phyloP scores from a whole-genome alignment of 2,888 invertebrate species.

The Trichogramma dendrolimi region DNA sequence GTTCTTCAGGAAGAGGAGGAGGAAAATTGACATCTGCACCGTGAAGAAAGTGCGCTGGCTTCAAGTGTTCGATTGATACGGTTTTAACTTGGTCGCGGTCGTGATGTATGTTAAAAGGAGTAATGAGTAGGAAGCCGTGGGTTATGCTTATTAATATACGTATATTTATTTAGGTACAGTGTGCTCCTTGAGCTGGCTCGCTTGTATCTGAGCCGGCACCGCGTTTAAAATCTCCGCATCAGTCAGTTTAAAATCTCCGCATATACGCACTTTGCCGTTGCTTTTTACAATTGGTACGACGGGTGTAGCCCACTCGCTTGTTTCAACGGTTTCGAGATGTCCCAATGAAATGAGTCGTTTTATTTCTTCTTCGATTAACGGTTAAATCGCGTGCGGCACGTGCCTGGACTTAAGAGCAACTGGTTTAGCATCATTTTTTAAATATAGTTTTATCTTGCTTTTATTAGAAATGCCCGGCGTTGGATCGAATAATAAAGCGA shows the following conservation, averaged over 20 bases:
- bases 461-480: not conserved
- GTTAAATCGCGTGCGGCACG: not conserved
- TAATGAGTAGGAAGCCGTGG: no score
- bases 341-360: no score
- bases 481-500: not conserved
- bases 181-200: no score
- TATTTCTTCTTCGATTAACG: not conserved
- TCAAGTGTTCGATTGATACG: no score
- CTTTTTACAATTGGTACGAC: slow-evolving; percentile 28
- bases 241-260: not conserved
- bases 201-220: no score
- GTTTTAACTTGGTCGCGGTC: no score
- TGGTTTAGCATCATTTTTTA: not conserved
- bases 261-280: not conserved
- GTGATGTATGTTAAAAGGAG: no score
- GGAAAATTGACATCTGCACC: no score
- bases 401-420: not conserved
- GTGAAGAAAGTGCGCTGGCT: no score
- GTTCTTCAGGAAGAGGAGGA: no score
- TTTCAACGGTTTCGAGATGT: not conserved
- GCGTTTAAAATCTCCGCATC: not conserved
- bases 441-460: not conserved
- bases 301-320: slow-evolving; percentile 23
- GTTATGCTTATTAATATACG: no score
- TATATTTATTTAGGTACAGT: no score